A percentile compares a stretch with the other conserved stretches of the same genome.
These are phyloP conservation scores for Gracilinanus agilis DNA, from an alignment of 2,113 vertebrate species.

Conservation along the genomic window DNA sequence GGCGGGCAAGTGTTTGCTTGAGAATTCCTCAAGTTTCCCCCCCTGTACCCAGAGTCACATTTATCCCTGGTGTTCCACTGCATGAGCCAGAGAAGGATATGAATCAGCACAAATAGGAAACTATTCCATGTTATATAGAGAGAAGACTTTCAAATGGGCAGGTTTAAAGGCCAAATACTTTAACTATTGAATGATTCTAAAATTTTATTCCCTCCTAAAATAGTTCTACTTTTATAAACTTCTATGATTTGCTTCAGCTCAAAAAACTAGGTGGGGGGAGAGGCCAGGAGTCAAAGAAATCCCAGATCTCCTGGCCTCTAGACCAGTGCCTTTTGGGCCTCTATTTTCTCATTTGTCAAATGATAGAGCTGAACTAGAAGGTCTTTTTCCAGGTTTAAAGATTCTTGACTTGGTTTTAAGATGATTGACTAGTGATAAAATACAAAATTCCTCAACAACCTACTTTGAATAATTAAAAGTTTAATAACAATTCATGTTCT, in stretches of 20 bases:
- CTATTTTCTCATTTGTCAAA: background rate
- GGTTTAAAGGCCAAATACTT: background rate
- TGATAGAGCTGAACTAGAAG: background rate
- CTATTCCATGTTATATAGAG: background rate
- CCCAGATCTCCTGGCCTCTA: background rate
- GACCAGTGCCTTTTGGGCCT: background rate
- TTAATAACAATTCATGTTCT: background rate
- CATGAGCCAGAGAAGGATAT: constrained; percentile 23
- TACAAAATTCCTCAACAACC: background rate
- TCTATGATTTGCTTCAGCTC: background rate
- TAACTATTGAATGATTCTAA: background rate
- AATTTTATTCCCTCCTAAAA: background rate
- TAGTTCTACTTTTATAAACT: background rate
- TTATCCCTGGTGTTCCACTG: constrained; percentile 38
- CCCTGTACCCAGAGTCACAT: constrained; percentile 35
- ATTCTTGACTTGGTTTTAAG: background rate
- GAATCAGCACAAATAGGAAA: background rate
- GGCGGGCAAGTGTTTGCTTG: constrained; percentile 25
- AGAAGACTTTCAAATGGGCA: background rate
- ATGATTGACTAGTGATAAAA: background rate
- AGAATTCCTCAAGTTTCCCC: background rate
- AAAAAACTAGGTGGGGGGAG: background rate
- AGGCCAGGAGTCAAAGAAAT: background rate
- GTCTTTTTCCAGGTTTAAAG: background rate
- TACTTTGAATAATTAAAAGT: background rate